These are phyloP conservation scores for Alloplasta piceator DNA, from an alignment of 2,888 invertebrate species.

Conservation along the genomic window DNA sequence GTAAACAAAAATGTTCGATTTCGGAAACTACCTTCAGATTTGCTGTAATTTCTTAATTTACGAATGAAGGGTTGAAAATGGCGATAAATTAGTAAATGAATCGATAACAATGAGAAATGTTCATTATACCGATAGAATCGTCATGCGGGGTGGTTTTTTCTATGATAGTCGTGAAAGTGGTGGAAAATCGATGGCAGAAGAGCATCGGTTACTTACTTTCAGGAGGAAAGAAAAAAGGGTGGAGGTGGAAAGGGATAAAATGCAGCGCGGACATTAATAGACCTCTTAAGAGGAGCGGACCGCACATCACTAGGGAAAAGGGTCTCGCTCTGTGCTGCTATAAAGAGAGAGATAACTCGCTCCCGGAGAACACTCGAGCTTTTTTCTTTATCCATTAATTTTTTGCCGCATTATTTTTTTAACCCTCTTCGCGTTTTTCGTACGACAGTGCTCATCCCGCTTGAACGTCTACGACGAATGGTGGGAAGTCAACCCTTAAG, in stretches of 20 bases:
- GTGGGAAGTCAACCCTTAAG: constrained; percentile 35
- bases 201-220: constrained; percentile 40
- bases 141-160: not conserved
- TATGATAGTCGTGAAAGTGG: not conserved
- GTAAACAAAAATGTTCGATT: no score
- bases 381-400: constrained; percentile 13
- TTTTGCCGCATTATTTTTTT: constrained; percentile 18
- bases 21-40: no score
- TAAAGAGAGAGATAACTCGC: constrained; percentile 1
- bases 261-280: constrained; percentile 74
- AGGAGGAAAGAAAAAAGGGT: constrained; percentile 20
- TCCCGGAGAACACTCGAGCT: constrained; percentile 10
- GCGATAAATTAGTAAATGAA: no score
- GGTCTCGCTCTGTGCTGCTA: constrained; percentile 2
- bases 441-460: constrained; percentile 3
- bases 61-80: no score
- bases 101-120: no score
- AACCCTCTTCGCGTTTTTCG: constrained; percentile 3
- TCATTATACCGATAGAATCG: no score
- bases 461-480: constrained; percentile 23
- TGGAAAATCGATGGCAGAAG: constrained; percentile 12
- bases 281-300: constrained; percentile 70
- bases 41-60: no score
- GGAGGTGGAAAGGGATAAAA: constrained; percentile 16
- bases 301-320: constrained; percentile 28